These are phyloP conservation scores for Aporrectodea caliginosa DNA, from an alignment of 1,140 invertebrate genomes.

Conservation along the genomic window DNA sequence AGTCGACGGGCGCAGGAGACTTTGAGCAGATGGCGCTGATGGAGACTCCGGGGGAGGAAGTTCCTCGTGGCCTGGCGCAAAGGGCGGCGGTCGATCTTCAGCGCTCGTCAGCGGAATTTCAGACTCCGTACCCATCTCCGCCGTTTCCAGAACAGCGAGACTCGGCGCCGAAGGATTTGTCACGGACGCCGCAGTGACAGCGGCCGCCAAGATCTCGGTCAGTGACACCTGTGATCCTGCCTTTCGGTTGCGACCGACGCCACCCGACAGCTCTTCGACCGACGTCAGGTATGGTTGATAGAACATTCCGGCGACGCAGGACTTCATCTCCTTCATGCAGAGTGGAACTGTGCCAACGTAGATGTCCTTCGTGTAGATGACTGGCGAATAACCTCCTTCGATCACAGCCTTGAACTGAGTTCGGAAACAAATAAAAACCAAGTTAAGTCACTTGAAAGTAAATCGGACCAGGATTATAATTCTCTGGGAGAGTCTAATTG, in stretches of 20 bases:
- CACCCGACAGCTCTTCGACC: neutral
- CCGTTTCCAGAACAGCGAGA: neutral
- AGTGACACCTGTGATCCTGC: neutral
- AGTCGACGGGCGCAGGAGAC: neutral
- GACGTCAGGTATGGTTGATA: conserved; percentile 12
- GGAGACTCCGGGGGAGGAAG: neutral
- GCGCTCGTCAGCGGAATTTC: neutral
- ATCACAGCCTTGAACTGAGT: conserved; percentile 29
- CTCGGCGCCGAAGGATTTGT: neutral
- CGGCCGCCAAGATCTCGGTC: neutral
- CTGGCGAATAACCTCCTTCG: conserved; percentile 20
- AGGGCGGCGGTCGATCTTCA: conserved; percentile 18
- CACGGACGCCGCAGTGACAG: neutral
- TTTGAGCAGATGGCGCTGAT: neutral
- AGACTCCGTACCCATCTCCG: neutral
- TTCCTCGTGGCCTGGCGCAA: conserved; percentile 10
- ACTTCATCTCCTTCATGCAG: conserved; percentile 20
- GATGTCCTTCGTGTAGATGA: conserved; percentile 25
- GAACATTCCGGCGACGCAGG: conserved; percentile 24
- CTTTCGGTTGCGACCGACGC: neutral
- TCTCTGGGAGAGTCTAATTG: too few species aligned
- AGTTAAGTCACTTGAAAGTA: too few species aligned
- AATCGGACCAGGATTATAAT: too few species aligned
- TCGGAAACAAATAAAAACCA: too few species aligned
- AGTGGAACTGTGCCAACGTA: conserved; percentile 33